Evolutionary conservation across 2,113 vertebrate species (phyloP), one percentile per base, ranked within the genome.

Genomic region (Cryptotis parvus): DNA sequence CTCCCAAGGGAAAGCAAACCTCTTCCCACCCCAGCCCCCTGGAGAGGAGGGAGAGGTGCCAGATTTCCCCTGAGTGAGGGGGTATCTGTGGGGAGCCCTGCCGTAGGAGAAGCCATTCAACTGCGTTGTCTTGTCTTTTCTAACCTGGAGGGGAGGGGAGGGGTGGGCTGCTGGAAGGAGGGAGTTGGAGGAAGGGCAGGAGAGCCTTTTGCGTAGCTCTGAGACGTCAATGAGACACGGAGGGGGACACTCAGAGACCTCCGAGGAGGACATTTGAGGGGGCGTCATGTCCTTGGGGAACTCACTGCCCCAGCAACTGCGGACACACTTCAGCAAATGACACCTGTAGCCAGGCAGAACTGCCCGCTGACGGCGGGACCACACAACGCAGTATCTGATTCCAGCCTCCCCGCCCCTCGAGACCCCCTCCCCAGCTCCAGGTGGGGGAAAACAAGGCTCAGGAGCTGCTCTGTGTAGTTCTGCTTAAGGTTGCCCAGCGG

Each of bases 311-410:
- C 61, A 31, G 79, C 33, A 90, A 52, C 77, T 45, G 31, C 31
- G 31, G 49, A 22, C 49, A 33, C 49, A 58, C 18, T 41, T 85
- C 78, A 81, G 27, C 35, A 78, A 92, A 80, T 12, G 65, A 84
- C 92, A 94, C 92, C 92, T 95, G 85, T 91, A 69, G 90, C 58
- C 82, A 87, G 55, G 69, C 31, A n/a, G 52, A 73, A 12, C 2
- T 58, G 16, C 14, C 35, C 35, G 74, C 45, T 91, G 35, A 26
- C 49, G 49, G 39, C 82, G 24, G 58, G 20, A 33, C 29, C 45
- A 4, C 37, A 6, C 14, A 11, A 37, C 52, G 49, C 63, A 31
- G 26, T 3, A 11, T 68, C 55, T 76, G 39, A 74, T 41, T 83
- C 49, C 52, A 81, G 61, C 22, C 29, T 72, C 10, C 29, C 45